Percentiles rank a stretch among this genome's conserved stretches.
phyloP scores from a whole-genome alignment of 2,888 invertebrate species.

The Tenthredo distinguenda region DNA sequence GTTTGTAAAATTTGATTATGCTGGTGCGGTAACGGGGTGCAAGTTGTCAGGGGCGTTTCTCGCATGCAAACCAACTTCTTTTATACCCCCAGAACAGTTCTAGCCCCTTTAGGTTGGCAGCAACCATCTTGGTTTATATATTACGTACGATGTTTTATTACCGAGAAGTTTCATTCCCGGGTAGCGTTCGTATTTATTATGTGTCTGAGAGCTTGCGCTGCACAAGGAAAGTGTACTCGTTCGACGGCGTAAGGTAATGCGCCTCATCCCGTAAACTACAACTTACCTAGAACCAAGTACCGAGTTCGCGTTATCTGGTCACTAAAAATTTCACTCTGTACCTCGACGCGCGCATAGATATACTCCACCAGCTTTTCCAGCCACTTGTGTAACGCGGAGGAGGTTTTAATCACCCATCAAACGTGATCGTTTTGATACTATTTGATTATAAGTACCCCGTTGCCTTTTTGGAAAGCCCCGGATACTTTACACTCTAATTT shows the following conservation, averaged over 20 bases:
- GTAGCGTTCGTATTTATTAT: conserved; percentile 41
- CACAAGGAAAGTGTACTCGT: conserved; percentile 18
- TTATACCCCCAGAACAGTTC: neutral
- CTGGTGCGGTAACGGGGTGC: conserved; percentile 8
- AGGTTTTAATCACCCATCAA: neutral
- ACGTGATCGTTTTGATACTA: neutral
- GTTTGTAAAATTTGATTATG: neutral
- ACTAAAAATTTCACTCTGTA: conserved; percentile 9
- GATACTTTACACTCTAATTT: neutral
- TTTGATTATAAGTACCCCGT: neutral
- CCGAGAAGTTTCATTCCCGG: conserved; percentile 38
- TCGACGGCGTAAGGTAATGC: conserved; percentile 30
- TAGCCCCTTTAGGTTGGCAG: neutral
- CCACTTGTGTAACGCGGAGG: neutral
- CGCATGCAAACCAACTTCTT: conserved; percentile 18
- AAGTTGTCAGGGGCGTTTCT: conserved; percentile 24
- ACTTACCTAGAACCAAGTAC: conserved; percentile 32
- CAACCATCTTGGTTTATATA: conserved; percentile 48
- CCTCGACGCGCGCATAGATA: neutral
- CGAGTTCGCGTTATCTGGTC: conserved; percentile 36
- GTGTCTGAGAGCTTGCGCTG: conserved; percentile 43
- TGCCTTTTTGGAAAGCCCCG: neutral
- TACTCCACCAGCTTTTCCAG: neutral
- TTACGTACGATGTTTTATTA: conserved; percentile 37
- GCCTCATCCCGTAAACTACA: conserved; percentile 35